Evolutionary conservation across 1,140 invertebrate species (phyloP).

Genomic region (Sinonovacula constricta): DNA sequence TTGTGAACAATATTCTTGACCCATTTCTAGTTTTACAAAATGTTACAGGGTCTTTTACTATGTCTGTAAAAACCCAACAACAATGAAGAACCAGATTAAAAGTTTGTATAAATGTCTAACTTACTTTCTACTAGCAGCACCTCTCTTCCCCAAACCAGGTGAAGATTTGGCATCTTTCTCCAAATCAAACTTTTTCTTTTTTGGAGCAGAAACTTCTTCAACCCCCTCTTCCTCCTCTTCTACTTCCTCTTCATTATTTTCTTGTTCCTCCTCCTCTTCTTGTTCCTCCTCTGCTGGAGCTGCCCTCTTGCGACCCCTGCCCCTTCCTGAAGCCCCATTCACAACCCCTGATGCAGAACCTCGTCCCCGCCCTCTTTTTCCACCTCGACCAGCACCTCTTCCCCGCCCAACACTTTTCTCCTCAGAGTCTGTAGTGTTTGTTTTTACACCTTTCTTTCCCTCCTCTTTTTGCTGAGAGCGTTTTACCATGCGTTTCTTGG

Average conservation of each 20-base stretch:
- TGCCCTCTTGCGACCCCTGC: slow-evolving; percentile 3
- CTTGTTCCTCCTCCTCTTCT: background rate
- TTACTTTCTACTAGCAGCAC: slow-evolving; percentile 7
- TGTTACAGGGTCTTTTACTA: too few species aligned
- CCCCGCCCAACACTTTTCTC: slow-evolving; percentile 27
- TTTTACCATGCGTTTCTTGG: slow-evolving; percentile 43
- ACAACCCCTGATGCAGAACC: background rate
- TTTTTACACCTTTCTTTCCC: slow-evolving; percentile 11
- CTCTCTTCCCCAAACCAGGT: slow-evolving; percentile 29
- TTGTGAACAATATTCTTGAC: too few species aligned
- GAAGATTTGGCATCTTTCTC: slow-evolving; percentile 41
- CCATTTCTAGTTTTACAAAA: too few species aligned
- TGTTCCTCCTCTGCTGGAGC: background rate
- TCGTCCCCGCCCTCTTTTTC: background rate
- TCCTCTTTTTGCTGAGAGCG: slow-evolving; percentile 16
- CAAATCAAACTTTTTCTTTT: slow-evolving; percentile 39
- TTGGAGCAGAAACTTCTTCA: too few species aligned
- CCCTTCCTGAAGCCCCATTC: background rate
- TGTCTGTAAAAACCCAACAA: too few species aligned
- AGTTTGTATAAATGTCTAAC: too few species aligned
- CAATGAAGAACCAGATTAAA: too few species aligned
- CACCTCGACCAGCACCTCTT: slow-evolving; percentile 30
- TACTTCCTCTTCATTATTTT: slow-evolving; percentile 19
- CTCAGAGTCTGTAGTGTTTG: background rate
- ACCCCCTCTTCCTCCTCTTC: slow-evolving; percentile 27